These are phyloP conservation scores for Rhea pennata DNA, from an alignment of 2,113 vertebrate genomes.

Conservation along the genomic window DNA sequence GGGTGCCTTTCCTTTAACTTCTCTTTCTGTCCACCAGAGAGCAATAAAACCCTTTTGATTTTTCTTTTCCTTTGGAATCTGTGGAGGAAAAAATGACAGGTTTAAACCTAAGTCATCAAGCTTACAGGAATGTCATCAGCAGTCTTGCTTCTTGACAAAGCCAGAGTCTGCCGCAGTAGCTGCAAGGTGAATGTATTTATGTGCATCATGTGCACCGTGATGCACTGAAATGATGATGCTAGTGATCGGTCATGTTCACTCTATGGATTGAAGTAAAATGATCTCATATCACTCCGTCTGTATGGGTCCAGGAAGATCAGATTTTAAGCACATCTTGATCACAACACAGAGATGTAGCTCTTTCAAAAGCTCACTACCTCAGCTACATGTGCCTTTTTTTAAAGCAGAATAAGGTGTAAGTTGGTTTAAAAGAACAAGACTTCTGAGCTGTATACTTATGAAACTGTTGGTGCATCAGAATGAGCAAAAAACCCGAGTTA, in stretches of 20 bases:
- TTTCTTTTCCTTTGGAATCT: too few species aligned
- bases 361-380: background rate
- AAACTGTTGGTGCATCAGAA: background rate
- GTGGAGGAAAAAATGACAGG: too few species aligned
- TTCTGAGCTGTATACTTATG: background rate
- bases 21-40: too few species aligned
- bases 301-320: background rate
- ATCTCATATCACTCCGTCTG: background rate
- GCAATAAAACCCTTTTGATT: too few species aligned
- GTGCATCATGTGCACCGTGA: background rate
- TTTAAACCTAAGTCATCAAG: too few species aligned
- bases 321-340: background rate
- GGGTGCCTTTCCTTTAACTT: too few species aligned
- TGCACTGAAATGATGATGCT: background rate
- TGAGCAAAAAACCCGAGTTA: slow-evolving; percentile 1
- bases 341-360: background rate
- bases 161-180: background rate
- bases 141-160: background rate
- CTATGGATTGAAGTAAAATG: background rate
- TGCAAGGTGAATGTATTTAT: background rate
- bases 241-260: background rate
- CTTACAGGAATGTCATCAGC: background rate
- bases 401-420: background rate
- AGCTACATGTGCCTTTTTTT: background rate
- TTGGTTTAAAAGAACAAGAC: background rate